These are phyloP conservation scores for Anguilla rostrata DNA, from an alignment of 2,113 vertebrate species.

Conservation along the genomic window DNA sequence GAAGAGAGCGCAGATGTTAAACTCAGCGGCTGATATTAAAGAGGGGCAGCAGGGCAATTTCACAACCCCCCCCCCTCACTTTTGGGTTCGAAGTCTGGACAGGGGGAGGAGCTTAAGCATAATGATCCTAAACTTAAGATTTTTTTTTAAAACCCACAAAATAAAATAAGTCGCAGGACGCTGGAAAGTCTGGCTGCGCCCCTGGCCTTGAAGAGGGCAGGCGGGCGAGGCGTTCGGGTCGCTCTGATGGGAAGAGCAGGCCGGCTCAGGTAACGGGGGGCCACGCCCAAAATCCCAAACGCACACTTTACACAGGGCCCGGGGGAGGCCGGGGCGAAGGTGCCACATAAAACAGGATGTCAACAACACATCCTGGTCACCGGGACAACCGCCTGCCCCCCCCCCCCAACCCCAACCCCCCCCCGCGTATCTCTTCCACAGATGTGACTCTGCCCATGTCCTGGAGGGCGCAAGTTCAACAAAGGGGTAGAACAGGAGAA, in stretches of 20 bases:
- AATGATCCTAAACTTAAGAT: no score
- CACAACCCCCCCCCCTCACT: not conserved
- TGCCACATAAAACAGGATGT: slow-evolving; percentile 44
- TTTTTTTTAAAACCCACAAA: no score
- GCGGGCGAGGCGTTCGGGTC: not conserved
- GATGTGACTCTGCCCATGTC: slow-evolving; percentile 49
- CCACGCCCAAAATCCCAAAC: slow-evolving; percentile 53
- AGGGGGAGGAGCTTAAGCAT: not conserved
- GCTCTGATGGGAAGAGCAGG: slow-evolving; percentile 66
- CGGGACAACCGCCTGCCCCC: slow-evolving; percentile 59
- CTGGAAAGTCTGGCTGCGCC: no score
- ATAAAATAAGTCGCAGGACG: no score
- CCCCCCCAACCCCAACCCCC: slow-evolving; percentile 26
- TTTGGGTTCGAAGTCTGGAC: not conserved
- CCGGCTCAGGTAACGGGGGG: slow-evolving; percentile 25
- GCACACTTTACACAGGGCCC: slow-evolving; percentile 47
- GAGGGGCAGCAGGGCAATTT: slow-evolving; percentile 52
- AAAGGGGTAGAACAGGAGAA: not conserved
- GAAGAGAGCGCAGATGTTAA: slow-evolving; percentile 27
- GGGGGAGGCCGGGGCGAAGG: slow-evolving; percentile 38
- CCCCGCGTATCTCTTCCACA: slow-evolving; percentile 64
- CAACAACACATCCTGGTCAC: slow-evolving; percentile 42
- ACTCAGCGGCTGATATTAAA: slow-evolving; percentile 37
- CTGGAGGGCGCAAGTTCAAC: slow-evolving; percentile 45
- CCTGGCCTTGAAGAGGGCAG: no score